phyloP scores from a whole-genome alignment of 2,888 invertebrate species.

The Crematogaster levior region DNA sequence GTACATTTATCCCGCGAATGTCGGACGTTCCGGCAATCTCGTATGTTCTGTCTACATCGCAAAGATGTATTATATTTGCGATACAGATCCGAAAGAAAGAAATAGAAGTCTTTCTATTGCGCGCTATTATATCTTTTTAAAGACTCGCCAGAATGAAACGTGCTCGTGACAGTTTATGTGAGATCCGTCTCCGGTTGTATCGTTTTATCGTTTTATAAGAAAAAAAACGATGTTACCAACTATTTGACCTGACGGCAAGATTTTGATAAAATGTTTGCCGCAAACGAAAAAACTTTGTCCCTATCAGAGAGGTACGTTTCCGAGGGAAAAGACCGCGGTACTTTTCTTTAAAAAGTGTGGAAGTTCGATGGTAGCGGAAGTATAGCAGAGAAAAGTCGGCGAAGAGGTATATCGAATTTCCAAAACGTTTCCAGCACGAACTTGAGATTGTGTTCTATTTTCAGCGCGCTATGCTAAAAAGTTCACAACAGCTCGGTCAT shows the following conservation, averaged over 20 bases:
- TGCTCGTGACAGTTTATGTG: conserved; percentile 32
- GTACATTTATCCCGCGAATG: conserved; percentile 46
- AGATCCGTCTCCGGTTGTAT: conserved; percentile 13
- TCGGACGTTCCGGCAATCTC: conserved; percentile 35
- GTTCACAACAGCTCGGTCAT: neutral
- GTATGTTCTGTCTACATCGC: conserved; percentile 37
- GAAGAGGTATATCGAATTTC: conserved; percentile 38
- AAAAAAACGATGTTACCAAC: conserved; percentile 33
- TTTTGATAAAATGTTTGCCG: conserved; percentile 36
- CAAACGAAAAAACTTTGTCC: conserved; percentile 2
- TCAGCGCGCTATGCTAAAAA: conserved; percentile 43
- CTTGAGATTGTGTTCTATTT: conserved; percentile 30
- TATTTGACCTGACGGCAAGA: conserved; percentile 24
- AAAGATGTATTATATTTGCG: conserved; percentile 47
- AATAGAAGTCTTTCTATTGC: conserved; percentile 2
- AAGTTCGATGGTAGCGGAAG: conserved; percentile 42
- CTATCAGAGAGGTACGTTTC: conserved; percentile 25
- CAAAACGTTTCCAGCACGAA: conserved; percentile 28
- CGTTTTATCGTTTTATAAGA: conserved; percentile 35
- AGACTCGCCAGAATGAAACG: conserved; percentile 31
- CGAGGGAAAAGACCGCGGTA: conserved; percentile 9
- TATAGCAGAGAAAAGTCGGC: conserved; percentile 8
- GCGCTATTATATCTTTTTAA: conserved; percentile 16
- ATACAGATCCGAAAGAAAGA: conserved; percentile 40
- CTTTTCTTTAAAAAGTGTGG: conserved; percentile 15